Conservation (phyloP, 2,797 vertebrate species). For the Rhinophrynus dorsalis region DNA sequence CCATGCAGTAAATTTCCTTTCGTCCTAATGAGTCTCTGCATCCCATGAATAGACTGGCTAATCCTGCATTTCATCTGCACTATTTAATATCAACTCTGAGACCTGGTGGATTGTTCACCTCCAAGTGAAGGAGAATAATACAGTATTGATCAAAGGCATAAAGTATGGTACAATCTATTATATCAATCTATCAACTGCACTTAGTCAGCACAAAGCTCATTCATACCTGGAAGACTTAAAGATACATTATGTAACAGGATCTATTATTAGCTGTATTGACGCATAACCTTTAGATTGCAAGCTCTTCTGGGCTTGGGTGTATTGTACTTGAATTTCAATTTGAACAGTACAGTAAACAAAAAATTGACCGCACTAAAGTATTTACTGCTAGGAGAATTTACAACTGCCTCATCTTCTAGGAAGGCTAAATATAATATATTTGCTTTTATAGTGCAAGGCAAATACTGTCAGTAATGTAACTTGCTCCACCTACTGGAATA, state of each 20-base stretch:
- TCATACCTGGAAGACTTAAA: neutral
- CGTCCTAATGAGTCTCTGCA: slow-evolving; percentile 1
- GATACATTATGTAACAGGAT: neutral
- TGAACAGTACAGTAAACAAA: neutral
- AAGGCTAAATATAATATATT: neutral
- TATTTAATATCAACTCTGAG: neutral
- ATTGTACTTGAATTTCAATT: neutral
- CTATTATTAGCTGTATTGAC: slow-evolving; percentile 4
- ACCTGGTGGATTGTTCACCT: neutral
- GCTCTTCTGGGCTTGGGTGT: slow-evolving; percentile 22
- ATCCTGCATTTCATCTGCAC: slow-evolving; percentile 18
- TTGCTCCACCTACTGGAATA: neutral
- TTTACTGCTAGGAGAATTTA: slow-evolving; percentile 13
- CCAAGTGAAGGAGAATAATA: neutral
- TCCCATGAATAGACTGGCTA: slow-evolving; percentile 25
- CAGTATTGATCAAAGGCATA: slow-evolving; percentile 18
- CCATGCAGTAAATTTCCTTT: slow-evolving; percentile 15
- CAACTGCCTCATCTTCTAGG: slow-evolving; percentile 17
- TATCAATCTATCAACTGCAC: slow-evolving; percentile 5
- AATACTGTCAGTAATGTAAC: neutral
- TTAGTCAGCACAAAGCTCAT: neutral
- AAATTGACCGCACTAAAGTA: neutral
- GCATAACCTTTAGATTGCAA: slow-evolving; percentile 16
- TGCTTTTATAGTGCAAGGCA: neutral
- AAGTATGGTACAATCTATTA: neutral